Evolutionary conservation across 2,888 invertebrate species (phyloP).

Genomic region (Zhengitettix transpicula): DNA sequence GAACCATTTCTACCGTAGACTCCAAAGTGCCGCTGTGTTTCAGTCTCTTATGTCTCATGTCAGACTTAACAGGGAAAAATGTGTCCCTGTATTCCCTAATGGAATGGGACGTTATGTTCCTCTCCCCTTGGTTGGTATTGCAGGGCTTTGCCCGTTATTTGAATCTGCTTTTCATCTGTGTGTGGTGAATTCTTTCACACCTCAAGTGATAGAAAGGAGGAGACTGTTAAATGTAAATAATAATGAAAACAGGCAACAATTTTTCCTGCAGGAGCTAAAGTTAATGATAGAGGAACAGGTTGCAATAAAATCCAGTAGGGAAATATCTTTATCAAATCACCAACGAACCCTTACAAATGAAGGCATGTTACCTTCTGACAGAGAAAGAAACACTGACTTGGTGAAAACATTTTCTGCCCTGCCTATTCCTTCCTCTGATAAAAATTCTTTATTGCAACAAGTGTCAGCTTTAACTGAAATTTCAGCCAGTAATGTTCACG

Average conservation of each 20-base stretch:
- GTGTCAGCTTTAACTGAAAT: not conserved
- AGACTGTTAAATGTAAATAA: not conserved
- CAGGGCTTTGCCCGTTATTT: not conserved
- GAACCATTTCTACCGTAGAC: conserved; percentile 3
- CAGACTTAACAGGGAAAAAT: conserved; percentile 5
- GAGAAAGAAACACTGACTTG: not conserved
- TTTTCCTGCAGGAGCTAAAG: not conserved
- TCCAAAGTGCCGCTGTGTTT: conserved; percentile 9
- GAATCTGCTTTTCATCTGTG: not conserved
- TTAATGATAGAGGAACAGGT: not conserved
- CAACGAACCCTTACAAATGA: not conserved
- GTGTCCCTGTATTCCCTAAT: conserved; percentile 8
- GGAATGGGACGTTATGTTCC: conserved; percentile 5
- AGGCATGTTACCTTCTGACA: not conserved
- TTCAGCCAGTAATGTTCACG: not conserved
- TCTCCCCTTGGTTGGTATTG: conserved; percentile 6
- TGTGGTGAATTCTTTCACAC: not conserved
- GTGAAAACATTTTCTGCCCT: not conserved
- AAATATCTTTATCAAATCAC: not conserved
- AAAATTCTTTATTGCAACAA: not conserved
- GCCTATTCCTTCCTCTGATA: not conserved
- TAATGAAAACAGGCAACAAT: not conserved
- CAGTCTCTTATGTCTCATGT: conserved; percentile 5
- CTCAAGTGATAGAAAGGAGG: not conserved
- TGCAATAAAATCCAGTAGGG: not conserved